Evolutionary conservation across 2,888 invertebrate species (phyloP).

Genomic region (Esperia sulphurella): DNA sequence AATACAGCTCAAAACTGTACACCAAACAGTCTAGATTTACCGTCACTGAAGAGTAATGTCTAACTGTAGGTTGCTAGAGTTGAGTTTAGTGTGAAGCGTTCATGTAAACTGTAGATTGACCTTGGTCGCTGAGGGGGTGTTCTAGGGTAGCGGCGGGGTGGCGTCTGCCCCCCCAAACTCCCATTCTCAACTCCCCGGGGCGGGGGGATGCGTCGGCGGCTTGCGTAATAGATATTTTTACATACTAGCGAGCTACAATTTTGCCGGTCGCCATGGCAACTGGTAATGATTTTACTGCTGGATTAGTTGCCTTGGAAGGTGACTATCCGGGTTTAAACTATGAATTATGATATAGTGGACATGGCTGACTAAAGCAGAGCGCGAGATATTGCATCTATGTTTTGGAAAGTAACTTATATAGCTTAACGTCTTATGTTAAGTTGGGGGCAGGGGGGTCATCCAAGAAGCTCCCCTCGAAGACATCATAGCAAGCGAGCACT

Average conservation of each 20-base stretch:
- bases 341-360: too few relatives aligned
- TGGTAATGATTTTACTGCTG: conserved; percentile 25
- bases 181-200: conserved; percentile 20
- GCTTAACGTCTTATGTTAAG: too few relatives aligned
- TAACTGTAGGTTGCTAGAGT: conserved; percentile 19
- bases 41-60: conserved; percentile 21
- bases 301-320: not conserved
- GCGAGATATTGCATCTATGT: too few relatives aligned
- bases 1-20: conserved; percentile 21
- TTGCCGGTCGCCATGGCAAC: conserved; percentile 30
- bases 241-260: conserved; percentile 2
- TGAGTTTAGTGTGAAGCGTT: conserved; percentile 22
- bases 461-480: too few relatives aligned
- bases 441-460: too few relatives aligned
- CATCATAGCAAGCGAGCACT: too few relatives aligned
- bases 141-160: conserved; percentile 42
- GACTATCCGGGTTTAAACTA: too few relatives aligned
- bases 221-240: conserved; percentile 65
- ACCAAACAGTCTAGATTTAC: conserved; percentile 11
- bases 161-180: conserved; percentile 43
- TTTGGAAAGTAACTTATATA: too few relatives aligned
- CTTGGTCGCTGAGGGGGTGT: conserved; percentile 58
- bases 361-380: too few relatives aligned
- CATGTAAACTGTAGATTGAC: conserved; percentile 49
- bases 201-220: conserved; percentile 47